Evolutionary conservation across 2,797 vertebrate genomes (phyloP), one percentile per base, ranked within the genome.

Genomic region (Catostomus latipinnis): DNA sequence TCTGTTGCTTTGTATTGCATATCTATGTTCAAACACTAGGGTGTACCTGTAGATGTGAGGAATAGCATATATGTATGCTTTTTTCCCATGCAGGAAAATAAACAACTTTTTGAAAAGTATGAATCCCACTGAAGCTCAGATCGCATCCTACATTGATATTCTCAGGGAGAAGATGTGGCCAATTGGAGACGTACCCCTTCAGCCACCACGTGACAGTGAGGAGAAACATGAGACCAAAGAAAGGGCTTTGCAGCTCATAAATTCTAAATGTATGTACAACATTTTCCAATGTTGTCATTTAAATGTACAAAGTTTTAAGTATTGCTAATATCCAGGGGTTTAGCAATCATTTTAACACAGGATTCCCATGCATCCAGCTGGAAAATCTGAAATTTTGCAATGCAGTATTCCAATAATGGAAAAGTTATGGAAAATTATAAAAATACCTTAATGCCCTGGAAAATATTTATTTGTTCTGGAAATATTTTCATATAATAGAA

Each of bases 131-230:
- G 92, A 94, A 66, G 81, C 5, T 58, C 90, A 93, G 84, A 87
- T 94, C 87, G 90, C 92, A 0, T 67, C 72, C 0, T 92, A 91
- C 83, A 90, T 95, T 7, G 88, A 94, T 85, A 77, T 22, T 3
- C 73, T 94, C 48, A 80, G 92, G 12, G 86, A 88, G 16, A 90
- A 84, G n/a, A 86, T 86, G 71, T 95, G 94, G 93, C 92, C 94
- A 0, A 86, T 89, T 1, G 63, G 11, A 0, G 83, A 82, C 0
- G 54, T 67, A 1, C 48, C 76, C 0, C 54, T 56, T 6, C 53
- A 22, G 8, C 79, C 80, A 53, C 81, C 84, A 70, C 88, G 88
- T 81, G 90, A 86, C 0, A 80, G 78, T 0, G 89, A 93, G 45
- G 89, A 93, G 62, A 94, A 91, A 80, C 86, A 22, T 0, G 84